Percentiles rank a stretch among this genome's conserved stretches.
Evolutionary conservation across 2,113 vertebrate genomes (phyloP).

Genomic region (Procavia capensis): DNA sequence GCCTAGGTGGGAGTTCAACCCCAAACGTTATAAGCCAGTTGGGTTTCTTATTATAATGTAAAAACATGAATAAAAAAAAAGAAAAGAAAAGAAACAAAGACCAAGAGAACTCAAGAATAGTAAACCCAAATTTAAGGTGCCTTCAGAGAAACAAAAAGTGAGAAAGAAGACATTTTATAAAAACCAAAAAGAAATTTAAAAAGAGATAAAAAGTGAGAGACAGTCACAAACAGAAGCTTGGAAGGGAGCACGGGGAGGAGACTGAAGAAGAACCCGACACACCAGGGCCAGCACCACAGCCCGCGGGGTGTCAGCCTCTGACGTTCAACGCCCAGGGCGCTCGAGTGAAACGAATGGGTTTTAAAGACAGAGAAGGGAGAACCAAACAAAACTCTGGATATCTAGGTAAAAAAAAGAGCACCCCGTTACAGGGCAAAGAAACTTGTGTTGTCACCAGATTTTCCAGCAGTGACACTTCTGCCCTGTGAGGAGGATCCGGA

Average conservation of each 20-base stretch:
- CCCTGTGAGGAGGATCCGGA: neutral
- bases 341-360: too few relatives aligned
- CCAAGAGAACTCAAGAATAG: too few relatives aligned
- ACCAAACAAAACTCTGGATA: neutral
- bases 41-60: too few relatives aligned
- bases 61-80: too few relatives aligned
- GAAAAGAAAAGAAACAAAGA: too few relatives aligned
- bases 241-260: fast-evolving
- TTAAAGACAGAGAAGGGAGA: neutral
- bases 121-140: too few relatives aligned
- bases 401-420: neutral
- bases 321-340: fast-evolving
- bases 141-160: neutral
- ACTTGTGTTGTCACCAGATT: neutral
- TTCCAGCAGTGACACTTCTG: neutral
- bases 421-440: neutral
- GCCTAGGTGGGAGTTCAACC: too few relatives aligned
- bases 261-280: neutral
- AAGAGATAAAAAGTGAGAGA: neutral
- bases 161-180: neutral
- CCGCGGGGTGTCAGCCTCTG: too few relatives aligned
- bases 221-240: too few relatives aligned
- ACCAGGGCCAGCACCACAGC: fast-evolving
- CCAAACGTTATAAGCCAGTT: too few relatives aligned
- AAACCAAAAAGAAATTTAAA: neutral